phyloP scores from a whole-genome alignment of 1,140 invertebrate species.

The Drosophila subobscura region DNA sequence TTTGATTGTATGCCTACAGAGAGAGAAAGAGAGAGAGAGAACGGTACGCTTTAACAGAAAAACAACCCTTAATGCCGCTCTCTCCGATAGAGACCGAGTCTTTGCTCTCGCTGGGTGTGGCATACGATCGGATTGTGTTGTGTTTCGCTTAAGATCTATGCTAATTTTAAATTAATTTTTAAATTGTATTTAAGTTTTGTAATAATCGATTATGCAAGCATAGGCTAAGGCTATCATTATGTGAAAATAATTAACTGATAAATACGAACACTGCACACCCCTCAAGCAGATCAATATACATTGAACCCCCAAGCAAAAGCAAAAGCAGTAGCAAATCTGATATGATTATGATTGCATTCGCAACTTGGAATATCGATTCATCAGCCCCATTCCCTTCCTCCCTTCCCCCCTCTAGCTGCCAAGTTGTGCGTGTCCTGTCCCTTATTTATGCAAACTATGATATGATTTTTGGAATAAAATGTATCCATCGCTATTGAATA shows the following conservation, averaged over 20 bases:
- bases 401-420: constrained; percentile 4
- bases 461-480: constrained; percentile 78
- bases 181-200: constrained; percentile 63
- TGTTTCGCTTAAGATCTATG: constrained; percentile 58
- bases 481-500: constrained; percentile 71
- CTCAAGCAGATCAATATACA: constrained; percentile 32
- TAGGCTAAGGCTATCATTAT: constrained; percentile 59
- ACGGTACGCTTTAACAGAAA: constrained; percentile 19
- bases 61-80: constrained; percentile 12
- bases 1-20: constrained; percentile 50
- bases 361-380: constrained; percentile 1
- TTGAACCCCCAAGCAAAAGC: constrained; percentile 4
- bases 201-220: constrained; percentile 61
- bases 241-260: constrained; percentile 66
- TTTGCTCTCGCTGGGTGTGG: constrained; percentile 3
- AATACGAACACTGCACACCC: constrained; percentile 30
- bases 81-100: background rate
- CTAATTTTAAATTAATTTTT: constrained; percentile 63
- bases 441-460: constrained; percentile 75
- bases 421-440: constrained; percentile 54
- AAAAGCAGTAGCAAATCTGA: constrained; percentile 38
- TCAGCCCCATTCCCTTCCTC: too few species aligned
- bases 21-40: constrained; percentile 3
- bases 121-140: constrained; percentile 53
- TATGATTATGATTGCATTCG: constrained; percentile 44